These are phyloP conservation scores for Leptinotarsa peninsularis DNA, from an alignment of 2,888 invertebrate species.

Conservation along the genomic window DNA sequence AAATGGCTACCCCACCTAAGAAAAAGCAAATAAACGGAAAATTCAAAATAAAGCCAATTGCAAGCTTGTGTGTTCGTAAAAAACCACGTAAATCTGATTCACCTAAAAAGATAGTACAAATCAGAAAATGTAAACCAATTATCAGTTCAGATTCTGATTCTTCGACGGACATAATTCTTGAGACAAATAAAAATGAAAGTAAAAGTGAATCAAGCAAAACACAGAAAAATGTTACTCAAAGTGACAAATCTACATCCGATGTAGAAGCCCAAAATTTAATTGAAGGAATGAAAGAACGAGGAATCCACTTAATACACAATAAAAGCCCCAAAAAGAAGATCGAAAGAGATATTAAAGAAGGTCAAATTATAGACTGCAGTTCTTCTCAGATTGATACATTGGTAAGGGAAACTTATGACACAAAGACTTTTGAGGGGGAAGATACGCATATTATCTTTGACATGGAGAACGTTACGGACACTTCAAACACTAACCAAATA, in stretches of 20 bases:
- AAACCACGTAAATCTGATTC: slow-evolving; percentile 35
- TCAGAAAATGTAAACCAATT: slow-evolving; percentile 6
- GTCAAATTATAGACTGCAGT: slow-evolving; percentile 17
- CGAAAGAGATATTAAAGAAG: slow-evolving; percentile 6
- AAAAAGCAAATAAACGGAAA: slow-evolving; percentile 28
- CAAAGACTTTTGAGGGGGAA: slow-evolving; percentile 20
- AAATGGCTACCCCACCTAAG: neutral
- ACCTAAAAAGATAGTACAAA: slow-evolving; percentile 34
- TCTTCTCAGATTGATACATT: slow-evolving; percentile 28
- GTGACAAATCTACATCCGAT: slow-evolving; percentile 45
- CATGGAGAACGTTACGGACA: neutral
- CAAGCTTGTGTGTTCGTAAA: slow-evolving; percentile 31
- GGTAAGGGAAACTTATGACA: slow-evolving; percentile 37
- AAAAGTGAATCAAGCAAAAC: neutral
- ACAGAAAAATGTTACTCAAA: neutral
- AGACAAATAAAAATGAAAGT: slow-evolving; percentile 13
- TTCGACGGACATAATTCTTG: slow-evolving; percentile 22
- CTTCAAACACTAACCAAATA: neutral
- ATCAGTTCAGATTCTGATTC: slow-evolving; percentile 30
- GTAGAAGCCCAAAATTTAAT: slow-evolving; percentile 57
- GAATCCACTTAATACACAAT: slow-evolving; percentile 61
- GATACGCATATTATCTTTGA: slow-evolving; percentile 25
- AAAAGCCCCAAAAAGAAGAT: slow-evolving; percentile 50
- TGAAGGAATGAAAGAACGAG: slow-evolving; percentile 59
- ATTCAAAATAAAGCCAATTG: slow-evolving; percentile 46